phyloP scores from a whole-genome alignment of 2,113 vertebrate genomes.

The Toxotes jaculatrix region DNA sequence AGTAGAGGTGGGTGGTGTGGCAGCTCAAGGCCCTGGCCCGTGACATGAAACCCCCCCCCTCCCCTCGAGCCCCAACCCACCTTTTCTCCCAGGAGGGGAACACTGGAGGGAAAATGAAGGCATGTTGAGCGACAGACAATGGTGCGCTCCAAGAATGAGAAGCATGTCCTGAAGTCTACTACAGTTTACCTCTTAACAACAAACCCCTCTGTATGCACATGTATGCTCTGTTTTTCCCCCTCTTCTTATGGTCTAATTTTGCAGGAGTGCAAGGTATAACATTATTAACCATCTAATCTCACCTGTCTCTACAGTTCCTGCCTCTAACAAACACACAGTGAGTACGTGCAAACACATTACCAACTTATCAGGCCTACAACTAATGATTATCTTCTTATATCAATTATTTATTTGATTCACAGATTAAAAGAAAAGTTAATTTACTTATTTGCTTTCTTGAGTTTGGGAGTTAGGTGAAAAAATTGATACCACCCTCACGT shows the following conservation, averaged over 20 bases:
- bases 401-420: neutral
- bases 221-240: neutral
- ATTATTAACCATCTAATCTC: neutral
- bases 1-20: conserved; percentile 54
- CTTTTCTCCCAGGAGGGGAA: conserved; percentile 43
- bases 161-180: conserved; percentile 70
- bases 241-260: neutral
- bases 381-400: neutral
- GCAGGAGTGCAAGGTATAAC: neutral
- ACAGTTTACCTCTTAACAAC: conserved; percentile 35
- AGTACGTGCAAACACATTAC: neutral
- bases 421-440: neutral
- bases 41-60: conserved; percentile 18
- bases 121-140: conserved; percentile 72
- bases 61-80: neutral
- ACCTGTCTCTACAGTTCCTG: neutral
- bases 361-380: neutral
- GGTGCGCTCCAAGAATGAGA: conserved; percentile 78
- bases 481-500: too few relatives aligned
- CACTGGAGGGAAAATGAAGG: conserved; percentile 66
- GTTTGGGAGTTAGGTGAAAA: too few relatives aligned
- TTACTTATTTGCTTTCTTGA: too few relatives aligned
- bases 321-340: neutral
- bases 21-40: conserved; percentile 48
- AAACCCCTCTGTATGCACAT: conserved; percentile 12